A percentile compares a stretch with the other conserved stretches of the same genome.
Conservation (phyloP, 2,797 vertebrate species). For the Artibeus jamaicensis region DNA sequence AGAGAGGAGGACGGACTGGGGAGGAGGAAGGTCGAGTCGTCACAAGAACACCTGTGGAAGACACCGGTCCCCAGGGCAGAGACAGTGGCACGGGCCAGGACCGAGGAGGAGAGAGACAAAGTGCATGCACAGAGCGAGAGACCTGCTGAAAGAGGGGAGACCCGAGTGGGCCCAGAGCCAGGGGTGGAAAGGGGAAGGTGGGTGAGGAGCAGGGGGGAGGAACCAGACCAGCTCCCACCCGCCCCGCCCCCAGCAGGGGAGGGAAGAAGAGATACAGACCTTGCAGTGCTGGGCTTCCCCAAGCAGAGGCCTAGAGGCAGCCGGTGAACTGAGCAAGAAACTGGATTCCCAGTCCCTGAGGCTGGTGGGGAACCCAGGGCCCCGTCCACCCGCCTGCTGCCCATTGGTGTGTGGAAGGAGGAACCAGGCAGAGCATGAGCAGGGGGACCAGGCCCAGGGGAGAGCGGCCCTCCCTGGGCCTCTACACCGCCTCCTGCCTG, state of each 20-base stretch:
- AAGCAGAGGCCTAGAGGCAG: background rate
- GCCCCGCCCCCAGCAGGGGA: too few relatives aligned
- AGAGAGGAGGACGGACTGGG: background rate
- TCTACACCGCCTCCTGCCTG: background rate
- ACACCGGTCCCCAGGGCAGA: background rate
- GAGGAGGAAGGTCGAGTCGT: background rate
- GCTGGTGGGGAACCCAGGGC: background rate
- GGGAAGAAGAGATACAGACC: background rate
- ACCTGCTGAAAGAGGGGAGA: background rate
- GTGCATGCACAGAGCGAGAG: rapidly evolving
- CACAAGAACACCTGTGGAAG: background rate
- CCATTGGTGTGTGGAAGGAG: background rate
- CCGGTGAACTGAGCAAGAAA: background rate
- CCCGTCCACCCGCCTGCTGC: background rate
- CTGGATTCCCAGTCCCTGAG: background rate
- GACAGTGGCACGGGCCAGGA: background rate
- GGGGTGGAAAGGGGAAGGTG: background rate
- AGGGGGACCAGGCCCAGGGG: background rate
- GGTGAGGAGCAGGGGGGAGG: background rate
- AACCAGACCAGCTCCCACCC: background rate
- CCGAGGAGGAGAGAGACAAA: background rate
- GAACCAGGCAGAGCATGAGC: background rate
- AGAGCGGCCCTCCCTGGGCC: too few relatives aligned
- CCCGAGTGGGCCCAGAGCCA: background rate
- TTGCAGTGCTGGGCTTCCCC: rapidly evolving